A percentile compares a stretch with the other conserved stretches of the same genome.
phyloP scores from a whole-genome alignment of 2,113 vertebrate genomes.

The Albula goreensis region DNA sequence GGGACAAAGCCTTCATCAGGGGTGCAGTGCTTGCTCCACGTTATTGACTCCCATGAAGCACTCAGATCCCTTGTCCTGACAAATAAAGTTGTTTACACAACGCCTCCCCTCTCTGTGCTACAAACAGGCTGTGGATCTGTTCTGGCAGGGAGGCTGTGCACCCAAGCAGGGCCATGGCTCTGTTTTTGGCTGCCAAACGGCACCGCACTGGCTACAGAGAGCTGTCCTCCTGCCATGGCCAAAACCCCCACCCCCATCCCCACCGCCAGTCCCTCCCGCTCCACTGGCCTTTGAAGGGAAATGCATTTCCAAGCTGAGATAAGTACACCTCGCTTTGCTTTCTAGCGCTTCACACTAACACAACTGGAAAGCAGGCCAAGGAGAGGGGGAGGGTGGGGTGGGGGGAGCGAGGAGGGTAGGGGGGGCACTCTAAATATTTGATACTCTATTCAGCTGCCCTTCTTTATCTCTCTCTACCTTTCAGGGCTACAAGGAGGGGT shows the following conservation, averaged over 20 bases:
- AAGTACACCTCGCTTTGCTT: slow-evolving; percentile 46
- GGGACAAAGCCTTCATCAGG: too few relatives aligned
- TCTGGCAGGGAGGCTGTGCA: background rate
- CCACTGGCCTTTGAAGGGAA: slow-evolving; percentile 35
- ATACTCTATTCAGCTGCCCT: slow-evolving; percentile 55
- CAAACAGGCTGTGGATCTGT: background rate
- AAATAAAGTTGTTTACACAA: too few relatives aligned
- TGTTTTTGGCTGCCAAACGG: slow-evolving; percentile 53
- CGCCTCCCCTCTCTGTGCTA: background rate
- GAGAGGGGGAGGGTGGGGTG: slow-evolving; percentile 34
- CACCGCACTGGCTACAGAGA: slow-evolving; percentile 51
- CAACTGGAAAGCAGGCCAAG: slow-evolving; percentile 35
- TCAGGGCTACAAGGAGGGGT: slow-evolving; percentile 38
- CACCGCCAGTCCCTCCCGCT: slow-evolving; percentile 56
- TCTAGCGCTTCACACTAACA: slow-evolving; percentile 51
- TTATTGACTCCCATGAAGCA: background rate
- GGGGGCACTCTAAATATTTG: slow-evolving; percentile 64
- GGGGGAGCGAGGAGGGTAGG: slow-evolving; percentile 2
- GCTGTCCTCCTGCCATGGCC: slow-evolving; percentile 58
- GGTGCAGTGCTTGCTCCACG: too few relatives aligned
- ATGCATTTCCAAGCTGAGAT: slow-evolving; percentile 48
- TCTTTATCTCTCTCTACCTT: slow-evolving; percentile 46
- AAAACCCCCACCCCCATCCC: background rate
- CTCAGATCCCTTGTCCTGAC: background rate
- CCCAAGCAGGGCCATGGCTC: slow-evolving; percentile 7